Percentiles rank a stretch among this genome's conserved stretches.
Conservation (phyloP, 2,113 vertebrate species). For the Parus major region DNA sequence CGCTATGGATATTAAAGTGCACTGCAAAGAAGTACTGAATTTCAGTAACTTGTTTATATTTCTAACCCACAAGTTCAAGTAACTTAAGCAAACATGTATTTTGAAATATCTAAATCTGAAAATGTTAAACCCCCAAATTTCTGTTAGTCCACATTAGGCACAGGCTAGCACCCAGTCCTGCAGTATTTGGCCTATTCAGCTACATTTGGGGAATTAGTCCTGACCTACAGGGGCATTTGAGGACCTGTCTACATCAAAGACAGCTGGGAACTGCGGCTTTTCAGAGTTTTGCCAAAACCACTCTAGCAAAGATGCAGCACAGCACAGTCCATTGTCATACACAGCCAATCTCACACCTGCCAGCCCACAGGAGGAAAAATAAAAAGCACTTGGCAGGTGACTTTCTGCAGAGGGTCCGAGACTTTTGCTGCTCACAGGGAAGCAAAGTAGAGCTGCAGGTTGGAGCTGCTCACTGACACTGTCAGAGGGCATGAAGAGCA, state of each 20-base stretch:
- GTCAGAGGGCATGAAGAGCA: accelerated
- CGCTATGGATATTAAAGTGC: background rate
- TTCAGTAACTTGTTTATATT: background rate
- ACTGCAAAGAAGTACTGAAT: background rate
- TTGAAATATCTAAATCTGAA: background rate
- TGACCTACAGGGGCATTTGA: background rate
- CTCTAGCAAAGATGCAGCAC: background rate
- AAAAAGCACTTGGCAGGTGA: background rate
- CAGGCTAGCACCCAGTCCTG: background rate
- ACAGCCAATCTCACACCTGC: accelerated
- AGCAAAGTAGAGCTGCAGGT: background rate
- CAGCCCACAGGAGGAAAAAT: no score
- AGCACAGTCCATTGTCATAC: background rate
- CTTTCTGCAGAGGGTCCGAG: background rate
- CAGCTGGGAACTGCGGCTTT: background rate
- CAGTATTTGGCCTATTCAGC: background rate
- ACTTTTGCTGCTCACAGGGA: background rate
- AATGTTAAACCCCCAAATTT: background rate
- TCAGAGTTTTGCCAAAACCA: background rate
- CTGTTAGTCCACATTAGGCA: background rate
- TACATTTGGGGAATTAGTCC: background rate
- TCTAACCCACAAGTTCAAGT: background rate
- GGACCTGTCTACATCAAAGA: background rate
- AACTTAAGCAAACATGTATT: background rate
- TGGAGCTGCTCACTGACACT: background rate